phyloP scores from a whole-genome alignment of 2,113 vertebrate species.

The Archocentrus centrarchus region DNA sequence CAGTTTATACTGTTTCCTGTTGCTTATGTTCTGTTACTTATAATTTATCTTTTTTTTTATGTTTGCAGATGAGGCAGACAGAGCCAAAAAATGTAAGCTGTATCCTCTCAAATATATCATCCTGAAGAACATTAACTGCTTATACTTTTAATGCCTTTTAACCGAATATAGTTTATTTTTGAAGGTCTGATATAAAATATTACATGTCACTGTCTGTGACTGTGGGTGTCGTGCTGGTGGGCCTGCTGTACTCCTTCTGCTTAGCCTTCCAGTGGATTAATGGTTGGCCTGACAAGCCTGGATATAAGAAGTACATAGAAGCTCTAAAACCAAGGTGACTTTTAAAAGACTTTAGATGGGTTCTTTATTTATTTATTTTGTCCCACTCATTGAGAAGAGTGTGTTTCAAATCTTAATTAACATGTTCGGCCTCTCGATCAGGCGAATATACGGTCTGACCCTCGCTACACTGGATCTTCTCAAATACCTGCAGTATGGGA shows the following conservation, averaged over 20 bases:
- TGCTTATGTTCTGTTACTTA: not conserved
- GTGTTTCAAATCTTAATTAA: not conserved
- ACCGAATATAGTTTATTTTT: not conserved
- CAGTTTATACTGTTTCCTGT: no score
- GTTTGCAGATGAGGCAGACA: conserved; percentile 20
- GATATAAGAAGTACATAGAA: conserved; percentile 80
- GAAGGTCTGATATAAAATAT: conserved; percentile 67
- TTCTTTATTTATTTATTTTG: not conserved
- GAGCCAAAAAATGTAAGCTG: conserved; percentile 52
- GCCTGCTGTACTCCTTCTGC: conserved; percentile 75
- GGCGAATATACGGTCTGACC: conserved; percentile 76
- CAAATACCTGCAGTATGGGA: conserved; percentile 78
- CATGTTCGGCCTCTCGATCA: conserved; percentile 27
- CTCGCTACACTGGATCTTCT: conserved; percentile 76
- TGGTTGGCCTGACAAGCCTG: conserved; percentile 79
- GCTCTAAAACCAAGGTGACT: conserved; percentile 79
- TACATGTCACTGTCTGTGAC: conserved; percentile 67
- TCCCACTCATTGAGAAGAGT: not conserved
- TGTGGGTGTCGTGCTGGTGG: conserved; percentile 68
- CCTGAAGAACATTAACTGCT: not conserved
- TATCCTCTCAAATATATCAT: not conserved
- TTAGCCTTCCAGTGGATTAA: conserved; percentile 75
- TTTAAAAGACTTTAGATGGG: not conserved
- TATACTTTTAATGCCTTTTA: not conserved
- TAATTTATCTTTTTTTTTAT: not conserved